phyloP scores from a whole-genome alignment of 2,113 vertebrate genomes.

The Leucoraja erinaceus region DNA sequence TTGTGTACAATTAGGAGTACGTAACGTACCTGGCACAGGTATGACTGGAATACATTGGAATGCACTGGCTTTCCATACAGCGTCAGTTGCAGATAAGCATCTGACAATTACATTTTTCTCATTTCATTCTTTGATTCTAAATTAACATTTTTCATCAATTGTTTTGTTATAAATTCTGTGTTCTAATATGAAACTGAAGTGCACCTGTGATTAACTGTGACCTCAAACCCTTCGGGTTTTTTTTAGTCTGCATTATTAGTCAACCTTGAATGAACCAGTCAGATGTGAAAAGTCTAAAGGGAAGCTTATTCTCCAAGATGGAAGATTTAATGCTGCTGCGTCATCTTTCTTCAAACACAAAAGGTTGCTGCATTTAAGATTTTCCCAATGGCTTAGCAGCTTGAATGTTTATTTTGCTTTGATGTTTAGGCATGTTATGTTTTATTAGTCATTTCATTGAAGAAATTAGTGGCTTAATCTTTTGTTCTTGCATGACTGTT shows the following conservation, averaged over 20 bases:
- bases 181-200: not conserved
- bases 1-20: too few species aligned
- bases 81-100: not conserved
- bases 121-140: not conserved
- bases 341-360: not conserved
- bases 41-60: not conserved
- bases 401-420: not conserved
- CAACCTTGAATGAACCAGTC: constrained; percentile 14
- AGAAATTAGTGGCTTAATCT: not conserved
- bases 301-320: not conserved
- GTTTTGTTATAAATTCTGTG: not conserved
- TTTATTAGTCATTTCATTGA: not conserved
- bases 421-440: not conserved
- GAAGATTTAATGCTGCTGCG: not conserved
- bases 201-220: constrained; percentile 29
- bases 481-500: not conserved
- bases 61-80: not conserved
- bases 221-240: not conserved
- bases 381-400: not conserved
- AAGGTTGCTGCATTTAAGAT: not conserved
- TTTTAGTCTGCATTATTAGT: not conserved
- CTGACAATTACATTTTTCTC: not conserved
- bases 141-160: not conserved
- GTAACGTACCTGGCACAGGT: too few species aligned
- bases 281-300: not conserved